Base-by-base conservation (phyloP, 2,888 invertebrate genomes). In the Meteorus colon region DNA sequence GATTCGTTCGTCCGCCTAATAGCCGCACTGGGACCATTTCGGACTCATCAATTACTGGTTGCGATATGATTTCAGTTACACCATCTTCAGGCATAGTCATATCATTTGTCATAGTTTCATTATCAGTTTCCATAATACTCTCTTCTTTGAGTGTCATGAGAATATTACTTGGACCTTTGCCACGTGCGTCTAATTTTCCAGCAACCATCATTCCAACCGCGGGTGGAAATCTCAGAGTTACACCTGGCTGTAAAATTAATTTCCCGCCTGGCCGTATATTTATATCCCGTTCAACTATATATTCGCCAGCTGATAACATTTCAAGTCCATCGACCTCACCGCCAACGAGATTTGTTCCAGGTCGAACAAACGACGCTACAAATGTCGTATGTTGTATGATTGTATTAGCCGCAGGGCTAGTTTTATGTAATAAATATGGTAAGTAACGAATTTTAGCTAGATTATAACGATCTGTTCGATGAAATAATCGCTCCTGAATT, bases 141-240 rank as follows among this genome's bases (percentile, higher is more conserved):
- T 96, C 95, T 83, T 96, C 94, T 87, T 95, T 95, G 6, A 96
- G 88, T 0, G 96, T 96, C 82, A 96, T 93, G 66, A 93, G 91
- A 69, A 96, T 96, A 84, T 95, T 95, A 85, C 94, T 95, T 0
- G 96, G 95, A 48, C 94, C 92, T 77, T 94, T 92, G 0, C 96
- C 96, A 83, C 94, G 92, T 0, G 96, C 96, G 84, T 96, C 96
- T 63, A 98, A 90, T 88, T 95, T 94, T 0, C 98, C 98, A 60
- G 98, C 98, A 2, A 99, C 95, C 95, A 99, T 96, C 92, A 99
- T 97, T 10, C 98, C 98, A 73, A 99, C 95, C 31, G 97, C 94
- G 1, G 98, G 96, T 73, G 97, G 96, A 89, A 99, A 99, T 83
- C 93, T 93, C 19, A 99, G 90, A 0, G 94, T 96, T 0, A 98